These are phyloP conservation scores for Drosophila mayri DNA, from an alignment of 1,140 invertebrate species.

Conservation along the genomic window DNA sequence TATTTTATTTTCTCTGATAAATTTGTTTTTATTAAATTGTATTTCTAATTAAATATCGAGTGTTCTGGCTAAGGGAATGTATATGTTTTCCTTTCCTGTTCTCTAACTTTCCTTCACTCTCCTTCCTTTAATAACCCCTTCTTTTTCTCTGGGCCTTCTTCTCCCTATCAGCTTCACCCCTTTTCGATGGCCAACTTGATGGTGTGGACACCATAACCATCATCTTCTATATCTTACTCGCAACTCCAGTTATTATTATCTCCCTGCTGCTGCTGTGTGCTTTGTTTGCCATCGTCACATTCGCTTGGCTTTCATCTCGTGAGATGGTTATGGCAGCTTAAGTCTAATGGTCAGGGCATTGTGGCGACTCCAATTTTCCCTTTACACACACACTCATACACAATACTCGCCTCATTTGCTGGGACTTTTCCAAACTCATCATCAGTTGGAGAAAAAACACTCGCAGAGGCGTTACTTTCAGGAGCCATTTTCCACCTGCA, in stretches of 20 bases:
- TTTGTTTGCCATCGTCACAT: slow-evolving; percentile 23
- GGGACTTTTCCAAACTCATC: slow-evolving; percentile 58
- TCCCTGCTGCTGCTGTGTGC: slow-evolving; percentile 7
- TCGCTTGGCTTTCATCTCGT: slow-evolving; percentile 24
- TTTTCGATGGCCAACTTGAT: slow-evolving; percentile 12
- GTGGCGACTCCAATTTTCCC: slow-evolving; percentile 16
- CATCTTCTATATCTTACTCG: slow-evolving; percentile 42
- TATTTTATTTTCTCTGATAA: neutral
- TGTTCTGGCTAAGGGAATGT: neutral
- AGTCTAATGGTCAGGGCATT: slow-evolving; percentile 39
- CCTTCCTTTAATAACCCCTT: neutral
- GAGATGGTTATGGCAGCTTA: slow-evolving; percentile 50
- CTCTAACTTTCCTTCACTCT: neutral
- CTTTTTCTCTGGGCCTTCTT: neutral
- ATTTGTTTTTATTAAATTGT: neutral
- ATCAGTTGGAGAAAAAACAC: slow-evolving; percentile 29
- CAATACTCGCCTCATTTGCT: slow-evolving; percentile 63
- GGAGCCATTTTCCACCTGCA: slow-evolving; percentile 7
- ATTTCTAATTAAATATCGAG: too few species aligned
- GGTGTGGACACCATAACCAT: slow-evolving; percentile 35
- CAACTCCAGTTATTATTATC: slow-evolving; percentile 33
- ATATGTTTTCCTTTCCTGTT: neutral
- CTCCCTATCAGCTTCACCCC: slow-evolving; percentile 2
- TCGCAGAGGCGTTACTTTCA: slow-evolving; percentile 8
- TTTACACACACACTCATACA: neutral